These are phyloP conservation scores for Pollicipes pollicipes DNA, from an alignment of 1,140 invertebrate species.

Conservation along the genomic window DNA sequence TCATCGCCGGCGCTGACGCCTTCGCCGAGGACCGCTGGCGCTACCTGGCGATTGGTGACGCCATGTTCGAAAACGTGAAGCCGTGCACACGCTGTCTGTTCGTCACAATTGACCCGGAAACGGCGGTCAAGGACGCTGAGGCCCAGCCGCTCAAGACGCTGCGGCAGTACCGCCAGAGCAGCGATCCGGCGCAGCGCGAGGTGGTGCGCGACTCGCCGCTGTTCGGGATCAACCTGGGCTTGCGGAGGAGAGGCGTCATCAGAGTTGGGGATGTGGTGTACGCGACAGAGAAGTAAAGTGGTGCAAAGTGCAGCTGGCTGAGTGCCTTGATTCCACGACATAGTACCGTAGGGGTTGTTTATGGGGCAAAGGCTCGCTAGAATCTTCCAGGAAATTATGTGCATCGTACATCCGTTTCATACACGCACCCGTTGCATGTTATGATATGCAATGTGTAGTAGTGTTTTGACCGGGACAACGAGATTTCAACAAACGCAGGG, in stretches of 20 bases:
- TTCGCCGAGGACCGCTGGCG: constrained; percentile 10
- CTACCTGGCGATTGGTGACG: constrained; percentile 8
- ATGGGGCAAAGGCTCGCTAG: too few species aligned
- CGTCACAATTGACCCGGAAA: constrained; percentile 12
- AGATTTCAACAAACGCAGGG: too few species aligned
- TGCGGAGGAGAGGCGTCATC: neutral
- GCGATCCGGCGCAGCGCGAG: neutral
- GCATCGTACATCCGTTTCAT: too few species aligned
- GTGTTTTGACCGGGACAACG: too few species aligned
- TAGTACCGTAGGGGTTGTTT: too few species aligned
- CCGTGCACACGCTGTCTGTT: constrained; percentile 10
- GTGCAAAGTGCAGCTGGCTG: too few species aligned
- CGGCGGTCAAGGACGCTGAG: neutral
- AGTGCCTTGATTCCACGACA: too few species aligned
- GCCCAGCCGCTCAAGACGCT: neutral
- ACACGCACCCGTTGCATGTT: too few species aligned
- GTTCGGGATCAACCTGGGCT: neutral
- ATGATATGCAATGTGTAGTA: too few species aligned
- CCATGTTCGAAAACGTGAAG: constrained; percentile 6
- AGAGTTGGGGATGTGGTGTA: neutral
- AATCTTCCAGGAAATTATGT: too few species aligned
- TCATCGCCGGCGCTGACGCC: neutral
- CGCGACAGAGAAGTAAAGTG: neutral
- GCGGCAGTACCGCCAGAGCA: neutral
- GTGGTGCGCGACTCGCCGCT: neutral